phyloP scores from a whole-genome alignment of 2,797 vertebrate genomes.

The Lophotriccus pileatus region DNA sequence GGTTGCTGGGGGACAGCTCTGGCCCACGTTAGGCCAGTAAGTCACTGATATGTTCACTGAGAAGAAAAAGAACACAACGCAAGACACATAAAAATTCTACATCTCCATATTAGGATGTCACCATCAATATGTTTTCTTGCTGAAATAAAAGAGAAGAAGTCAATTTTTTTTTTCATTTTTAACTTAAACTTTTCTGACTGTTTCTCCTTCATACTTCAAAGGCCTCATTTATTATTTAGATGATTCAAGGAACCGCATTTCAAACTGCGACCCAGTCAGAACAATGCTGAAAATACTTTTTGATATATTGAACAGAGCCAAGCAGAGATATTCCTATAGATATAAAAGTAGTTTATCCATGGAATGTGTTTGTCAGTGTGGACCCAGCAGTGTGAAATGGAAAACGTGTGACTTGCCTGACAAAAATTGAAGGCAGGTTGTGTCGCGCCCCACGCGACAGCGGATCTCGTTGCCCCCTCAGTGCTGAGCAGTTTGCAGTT shows the following conservation, averaged over 20 bases:
- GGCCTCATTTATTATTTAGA: neutral
- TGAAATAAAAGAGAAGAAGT: neutral
- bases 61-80: neutral
- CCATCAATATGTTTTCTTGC: neutral
- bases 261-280: neutral
- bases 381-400: accelerated
- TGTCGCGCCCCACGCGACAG: slow-evolving; percentile 83
- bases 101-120: neutral
- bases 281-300: neutral
- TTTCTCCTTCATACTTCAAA: neutral
- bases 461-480: slow-evolving; percentile 83
- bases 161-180: neutral
- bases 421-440: slow-evolving; percentile 87
- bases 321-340: accelerated
- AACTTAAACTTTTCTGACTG: neutral
- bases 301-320: neutral
- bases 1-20: neutral
- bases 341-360: neutral
- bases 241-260: neutral
- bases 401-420: slow-evolving; percentile 77
- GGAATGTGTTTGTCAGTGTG: neutral
- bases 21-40: neutral
- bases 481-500: slow-evolving; percentile 91
- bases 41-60: neutral
- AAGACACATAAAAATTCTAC: neutral